Evolutionary conservation across 1,140 invertebrate species (phyloP).

Genomic region (Trichoplusia ni): DNA sequence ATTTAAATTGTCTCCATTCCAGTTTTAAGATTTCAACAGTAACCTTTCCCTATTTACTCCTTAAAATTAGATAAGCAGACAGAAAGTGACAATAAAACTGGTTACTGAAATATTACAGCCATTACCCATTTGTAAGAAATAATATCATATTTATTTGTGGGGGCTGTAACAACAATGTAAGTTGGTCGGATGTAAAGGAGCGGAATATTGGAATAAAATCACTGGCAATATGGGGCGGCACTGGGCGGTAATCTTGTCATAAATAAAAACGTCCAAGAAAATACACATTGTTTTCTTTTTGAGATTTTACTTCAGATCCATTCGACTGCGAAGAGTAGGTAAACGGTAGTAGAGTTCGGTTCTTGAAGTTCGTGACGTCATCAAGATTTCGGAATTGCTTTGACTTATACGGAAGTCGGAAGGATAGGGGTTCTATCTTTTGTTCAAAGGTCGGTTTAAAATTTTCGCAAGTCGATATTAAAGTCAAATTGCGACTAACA

Average conservation of each 20-base stretch:
- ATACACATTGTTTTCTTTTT: conserved; percentile 20
- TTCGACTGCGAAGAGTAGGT: conserved; percentile 19
- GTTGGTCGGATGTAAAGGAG: not conserved
- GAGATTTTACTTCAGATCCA: conserved; percentile 18
- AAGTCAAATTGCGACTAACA: conserved; percentile 28
- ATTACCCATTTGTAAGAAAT: no score
- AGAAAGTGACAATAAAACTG: no score
- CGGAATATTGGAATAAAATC: conserved; percentile 14
- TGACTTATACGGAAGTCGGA: conserved; percentile 29
- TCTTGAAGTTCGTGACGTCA: conserved; percentile 31
- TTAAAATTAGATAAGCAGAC: no score
- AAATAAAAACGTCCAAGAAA: conserved; percentile 17
- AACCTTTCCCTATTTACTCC: no score
- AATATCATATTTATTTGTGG: no score
- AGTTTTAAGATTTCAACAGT: no score
- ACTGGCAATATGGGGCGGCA: not conserved
- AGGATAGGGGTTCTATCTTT: conserved; percentile 36
- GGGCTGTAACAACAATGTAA: not conserved
- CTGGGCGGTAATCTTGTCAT: conserved; percentile 6
- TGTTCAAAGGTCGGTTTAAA: conserved; percentile 19
- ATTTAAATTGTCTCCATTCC: no score
- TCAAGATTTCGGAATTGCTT: conserved; percentile 35
- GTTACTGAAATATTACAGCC: no score
- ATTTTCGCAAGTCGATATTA: conserved; percentile 23
- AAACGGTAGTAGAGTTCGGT: conserved; percentile 21